Percentiles rank a stretch among this genome's conserved stretches.
These are phyloP conservation scores for Coenonympha arcania DNA, from an alignment of 2,888 invertebrate species.

Conservation along the genomic window DNA sequence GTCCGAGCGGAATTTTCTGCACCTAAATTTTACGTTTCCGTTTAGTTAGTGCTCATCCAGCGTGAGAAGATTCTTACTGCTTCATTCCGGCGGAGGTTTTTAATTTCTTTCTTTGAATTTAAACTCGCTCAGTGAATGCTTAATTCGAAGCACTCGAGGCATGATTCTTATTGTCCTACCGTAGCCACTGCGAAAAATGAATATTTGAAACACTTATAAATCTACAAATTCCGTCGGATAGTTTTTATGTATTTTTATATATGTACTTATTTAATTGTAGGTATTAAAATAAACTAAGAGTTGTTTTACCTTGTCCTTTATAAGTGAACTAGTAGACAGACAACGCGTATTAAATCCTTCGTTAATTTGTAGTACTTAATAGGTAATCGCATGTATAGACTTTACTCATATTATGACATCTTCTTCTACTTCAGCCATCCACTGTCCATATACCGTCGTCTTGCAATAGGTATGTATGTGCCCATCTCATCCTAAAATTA, in stretches of 20 bases:
- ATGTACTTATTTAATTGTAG: not conserved
- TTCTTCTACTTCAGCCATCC: too few relatives aligned
- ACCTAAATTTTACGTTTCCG: slow-evolving; percentile 31
- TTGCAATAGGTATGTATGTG: too few relatives aligned
- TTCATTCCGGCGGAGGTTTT: slow-evolving; percentile 50
- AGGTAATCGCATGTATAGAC: too few relatives aligned
- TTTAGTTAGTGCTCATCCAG: slow-evolving; percentile 37
- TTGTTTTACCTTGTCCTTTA: too few relatives aligned
- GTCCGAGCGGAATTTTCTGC: slow-evolving; percentile 30
- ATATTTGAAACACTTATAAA: not conserved
- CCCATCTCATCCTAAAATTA: too few relatives aligned
- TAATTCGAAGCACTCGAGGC: slow-evolving; percentile 29
- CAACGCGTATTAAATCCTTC: too few relatives aligned
- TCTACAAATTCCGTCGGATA: too few relatives aligned
- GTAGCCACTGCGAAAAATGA: slow-evolving; percentile 1
- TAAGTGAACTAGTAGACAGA: too few relatives aligned
- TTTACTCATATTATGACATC: too few relatives aligned
- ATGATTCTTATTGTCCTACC: slow-evolving; percentile 15
- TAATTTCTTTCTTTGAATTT: slow-evolving; percentile 57
- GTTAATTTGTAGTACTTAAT: too few relatives aligned
- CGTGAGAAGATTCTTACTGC: slow-evolving; percentile 40
- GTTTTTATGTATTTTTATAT: not conserved
- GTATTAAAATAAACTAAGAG: too few relatives aligned
- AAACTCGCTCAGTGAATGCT: slow-evolving; percentile 48
- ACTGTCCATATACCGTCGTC: too few relatives aligned